Conservation (phyloP, 2,797 vertebrate species). For the Rhodeus uyekii region DNA sequence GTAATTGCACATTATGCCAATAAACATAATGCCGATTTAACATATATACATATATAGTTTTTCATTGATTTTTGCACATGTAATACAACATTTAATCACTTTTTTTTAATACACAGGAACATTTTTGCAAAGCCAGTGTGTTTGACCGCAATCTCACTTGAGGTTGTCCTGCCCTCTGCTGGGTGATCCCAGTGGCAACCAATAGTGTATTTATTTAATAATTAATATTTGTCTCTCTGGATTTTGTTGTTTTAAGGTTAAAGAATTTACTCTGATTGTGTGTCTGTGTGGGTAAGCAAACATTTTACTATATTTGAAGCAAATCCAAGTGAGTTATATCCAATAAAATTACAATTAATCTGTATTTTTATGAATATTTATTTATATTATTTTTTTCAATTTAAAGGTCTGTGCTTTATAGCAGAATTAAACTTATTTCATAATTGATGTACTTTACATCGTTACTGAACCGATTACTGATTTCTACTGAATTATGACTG, state of each 20-base stretch:
- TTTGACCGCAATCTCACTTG: not conserved
- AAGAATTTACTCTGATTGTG: not conserved
- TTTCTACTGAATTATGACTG: too few species aligned
- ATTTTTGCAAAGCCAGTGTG: not conserved
- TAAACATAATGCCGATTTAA: not conserved
- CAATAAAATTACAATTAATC: not conserved
- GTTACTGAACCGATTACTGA: too few species aligned
- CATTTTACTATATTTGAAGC: not conserved
- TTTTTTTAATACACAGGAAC: not conserved
- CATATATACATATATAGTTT: not conserved
- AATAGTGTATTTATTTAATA: not conserved
- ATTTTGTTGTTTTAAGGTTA: not conserved
- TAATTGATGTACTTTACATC: too few species aligned
- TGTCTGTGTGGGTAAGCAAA: not conserved
- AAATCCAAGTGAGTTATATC: not conserved
- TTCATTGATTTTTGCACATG: not conserved
- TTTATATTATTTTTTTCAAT: not conserved
- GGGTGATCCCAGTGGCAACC: not conserved
- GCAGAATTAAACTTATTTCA: too few species aligned
- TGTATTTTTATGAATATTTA: not conserved
- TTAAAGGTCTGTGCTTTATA: not conserved
- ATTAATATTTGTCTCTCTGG: not conserved
- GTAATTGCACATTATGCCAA: not conserved
- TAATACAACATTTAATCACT: not conserved
- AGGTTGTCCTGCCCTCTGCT: conserved; percentile 50